A percentile compares a stretch with the other conserved stretches of the same genome.
Conservation (phyloP, 2,113 vertebrate genomes). For the Daubentonia madagascariensis region DNA sequence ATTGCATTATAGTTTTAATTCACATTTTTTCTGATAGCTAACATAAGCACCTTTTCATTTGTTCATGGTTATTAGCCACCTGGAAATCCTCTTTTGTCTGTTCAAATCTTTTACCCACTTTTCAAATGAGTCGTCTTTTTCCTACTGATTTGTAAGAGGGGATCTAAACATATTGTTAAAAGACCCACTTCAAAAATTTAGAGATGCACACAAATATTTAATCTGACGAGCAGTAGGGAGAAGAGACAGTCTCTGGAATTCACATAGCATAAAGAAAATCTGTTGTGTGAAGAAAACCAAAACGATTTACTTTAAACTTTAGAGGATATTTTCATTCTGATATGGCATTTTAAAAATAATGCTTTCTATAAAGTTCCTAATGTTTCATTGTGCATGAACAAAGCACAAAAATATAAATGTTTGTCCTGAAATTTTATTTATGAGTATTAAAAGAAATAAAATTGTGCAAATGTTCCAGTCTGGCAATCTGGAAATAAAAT, state of each 20-base stretch:
- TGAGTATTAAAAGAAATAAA: neutral
- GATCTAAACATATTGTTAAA: neutral
- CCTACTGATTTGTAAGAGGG: neutral
- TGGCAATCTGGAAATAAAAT: conserved; percentile 37
- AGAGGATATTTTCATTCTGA: neutral
- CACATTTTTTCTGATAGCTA: neutral
- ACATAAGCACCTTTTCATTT: neutral
- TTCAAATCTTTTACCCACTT: conserved; percentile 2
- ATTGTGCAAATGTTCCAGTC: neutral
- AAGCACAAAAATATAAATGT: neutral
- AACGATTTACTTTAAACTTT: neutral
- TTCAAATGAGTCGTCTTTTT: neutral
- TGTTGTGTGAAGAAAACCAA: neutral
- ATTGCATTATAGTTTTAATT: neutral
- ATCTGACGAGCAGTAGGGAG: neutral
- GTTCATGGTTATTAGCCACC: neutral
- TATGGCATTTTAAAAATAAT: conserved; percentile 2
- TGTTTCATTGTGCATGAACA: neutral
- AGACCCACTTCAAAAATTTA: neutral
- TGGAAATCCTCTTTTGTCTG: neutral
- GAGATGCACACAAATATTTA: neutral
- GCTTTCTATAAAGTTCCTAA: neutral
- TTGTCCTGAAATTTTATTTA: conserved; percentile 46
- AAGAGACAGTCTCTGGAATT: neutral
- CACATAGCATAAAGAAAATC: neutral